Evolutionary conservation across 2,797 vertebrate genomes (phyloP).

Genomic region (Odontamblyopus rebecca): DNA sequence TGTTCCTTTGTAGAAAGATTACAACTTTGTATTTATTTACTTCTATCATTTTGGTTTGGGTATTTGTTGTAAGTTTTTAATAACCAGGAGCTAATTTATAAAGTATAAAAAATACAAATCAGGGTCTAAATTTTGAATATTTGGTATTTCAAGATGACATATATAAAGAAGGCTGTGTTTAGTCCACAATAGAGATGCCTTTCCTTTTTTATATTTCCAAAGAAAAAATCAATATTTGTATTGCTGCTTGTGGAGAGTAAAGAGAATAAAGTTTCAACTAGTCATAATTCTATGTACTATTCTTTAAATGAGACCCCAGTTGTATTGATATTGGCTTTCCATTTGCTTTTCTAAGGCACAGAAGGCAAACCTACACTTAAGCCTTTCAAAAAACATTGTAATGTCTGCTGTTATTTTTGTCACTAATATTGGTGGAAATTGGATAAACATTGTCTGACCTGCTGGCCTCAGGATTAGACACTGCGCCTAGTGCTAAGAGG

Average conservation of each 20-base stretch:
- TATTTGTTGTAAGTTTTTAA: no score
- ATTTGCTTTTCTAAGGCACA: not conserved
- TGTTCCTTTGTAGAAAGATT: not conserved
- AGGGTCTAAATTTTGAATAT: no score
- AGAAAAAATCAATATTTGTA: no score
- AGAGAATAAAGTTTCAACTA: no score
- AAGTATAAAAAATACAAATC: no score
- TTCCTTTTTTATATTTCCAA: no score
- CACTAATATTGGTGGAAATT: conserved; percentile 23
- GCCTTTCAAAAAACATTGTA: not conserved
- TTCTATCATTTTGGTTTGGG: no score
- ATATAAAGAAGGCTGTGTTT: not conserved
- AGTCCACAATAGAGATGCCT: not conserved
- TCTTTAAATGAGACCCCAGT: not conserved
- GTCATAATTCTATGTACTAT: not conserved
- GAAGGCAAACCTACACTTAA: not conserved
- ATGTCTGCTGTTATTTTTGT: conserved; percentile 14
- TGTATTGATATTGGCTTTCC: not conserved
- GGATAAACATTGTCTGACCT: conserved; percentile 39
- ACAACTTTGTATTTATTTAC: not conserved
- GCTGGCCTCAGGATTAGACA: conserved; percentile 43
- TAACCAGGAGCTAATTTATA: no score
- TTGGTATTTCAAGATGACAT: not conserved
- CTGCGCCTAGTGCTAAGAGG: conserved; percentile 38
- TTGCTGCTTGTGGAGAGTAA: no score